phyloP scores from a whole-genome alignment of 2,888 invertebrate species.

The Nomada hirtipes region DNA sequence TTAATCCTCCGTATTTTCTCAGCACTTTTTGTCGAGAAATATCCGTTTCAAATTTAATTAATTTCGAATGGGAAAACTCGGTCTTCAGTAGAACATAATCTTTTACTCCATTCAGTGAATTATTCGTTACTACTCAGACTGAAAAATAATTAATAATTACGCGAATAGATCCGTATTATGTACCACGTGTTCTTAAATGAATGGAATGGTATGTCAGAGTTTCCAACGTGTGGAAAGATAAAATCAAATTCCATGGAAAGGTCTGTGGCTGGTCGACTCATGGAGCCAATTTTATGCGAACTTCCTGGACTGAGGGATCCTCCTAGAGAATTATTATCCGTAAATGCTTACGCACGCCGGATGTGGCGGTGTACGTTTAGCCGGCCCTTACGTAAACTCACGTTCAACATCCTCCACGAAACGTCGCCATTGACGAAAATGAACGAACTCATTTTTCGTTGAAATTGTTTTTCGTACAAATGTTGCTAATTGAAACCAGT shows the following conservation, averaged over 20 bases:
- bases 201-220: conserved; percentile 21
- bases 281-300: conserved; percentile 44
- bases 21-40: no score
- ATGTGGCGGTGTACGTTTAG: conserved; percentile 48
- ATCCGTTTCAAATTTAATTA: background rate
- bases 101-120: background rate
- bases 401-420: conserved; percentile 29
- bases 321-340: conserved; percentile 45
- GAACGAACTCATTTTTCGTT: conserved; percentile 9
- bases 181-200: conserved; percentile 1
- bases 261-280: conserved; percentile 36
- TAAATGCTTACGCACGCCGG: conserved; percentile 61
- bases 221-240: conserved; percentile 39
- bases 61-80: background rate
- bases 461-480: background rate
- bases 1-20: background rate
- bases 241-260: conserved; percentile 56
- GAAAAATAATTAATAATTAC: no score
- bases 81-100: background rate
- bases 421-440: conserved; percentile 38
- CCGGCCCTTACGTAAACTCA: conserved; percentile 50
- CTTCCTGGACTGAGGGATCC: conserved; percentile 42
- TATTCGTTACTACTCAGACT: background rate
- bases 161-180: no score
- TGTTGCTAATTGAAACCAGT: conserved; percentile 8